Percentiles rank a stretch among this genome's conserved stretches.
Conservation (phyloP, 1,140 invertebrate species). For the Acromyrmex charruanus region DNA sequence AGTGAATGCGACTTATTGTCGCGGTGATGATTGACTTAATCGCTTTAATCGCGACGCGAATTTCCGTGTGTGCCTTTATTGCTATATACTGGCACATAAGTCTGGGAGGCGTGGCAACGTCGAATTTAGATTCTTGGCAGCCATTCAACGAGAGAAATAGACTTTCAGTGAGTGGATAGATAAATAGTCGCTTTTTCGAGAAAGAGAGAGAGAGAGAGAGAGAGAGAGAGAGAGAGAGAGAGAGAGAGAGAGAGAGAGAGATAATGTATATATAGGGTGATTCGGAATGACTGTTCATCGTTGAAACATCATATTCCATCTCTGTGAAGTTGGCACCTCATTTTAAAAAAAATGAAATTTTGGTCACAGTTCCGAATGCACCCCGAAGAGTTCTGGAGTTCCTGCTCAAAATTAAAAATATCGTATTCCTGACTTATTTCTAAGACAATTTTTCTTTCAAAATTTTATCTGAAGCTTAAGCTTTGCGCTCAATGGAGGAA, state of each 20-base stretch:
- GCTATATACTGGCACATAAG: slow-evolving; percentile 43
- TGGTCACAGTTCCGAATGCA: too few species aligned
- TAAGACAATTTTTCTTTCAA: too few species aligned
- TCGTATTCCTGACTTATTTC: too few species aligned
- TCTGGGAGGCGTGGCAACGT: slow-evolving; percentile 60
- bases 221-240: neutral
- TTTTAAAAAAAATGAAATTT: too few species aligned
- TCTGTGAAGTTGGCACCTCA: too few species aligned
- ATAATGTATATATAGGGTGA: too few species aligned
- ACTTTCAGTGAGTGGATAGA: slow-evolving; percentile 22
- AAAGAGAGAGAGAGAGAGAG: neutral
- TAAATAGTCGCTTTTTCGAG: slow-evolving; percentile 38
- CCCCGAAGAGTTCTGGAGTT: too few species aligned
- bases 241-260: neutral
- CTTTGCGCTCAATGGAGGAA: too few species aligned
- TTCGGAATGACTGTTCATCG: too few species aligned
- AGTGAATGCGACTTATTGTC: neutral
- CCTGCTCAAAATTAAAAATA: too few species aligned
- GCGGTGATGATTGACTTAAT: neutral
- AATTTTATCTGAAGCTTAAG: too few species aligned
- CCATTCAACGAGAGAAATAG: slow-evolving; percentile 65
- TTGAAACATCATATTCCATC: too few species aligned
- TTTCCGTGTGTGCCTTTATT: slow-evolving; percentile 32
- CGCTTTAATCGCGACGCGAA: slow-evolving; percentile 14
- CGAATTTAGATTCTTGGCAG: slow-evolving; percentile 65